Evolutionary conservation across 2,797 vertebrate species (phyloP), one percentile per base, ranked within the genome.

Genomic region (Eutrigla gurnardus): DNA sequence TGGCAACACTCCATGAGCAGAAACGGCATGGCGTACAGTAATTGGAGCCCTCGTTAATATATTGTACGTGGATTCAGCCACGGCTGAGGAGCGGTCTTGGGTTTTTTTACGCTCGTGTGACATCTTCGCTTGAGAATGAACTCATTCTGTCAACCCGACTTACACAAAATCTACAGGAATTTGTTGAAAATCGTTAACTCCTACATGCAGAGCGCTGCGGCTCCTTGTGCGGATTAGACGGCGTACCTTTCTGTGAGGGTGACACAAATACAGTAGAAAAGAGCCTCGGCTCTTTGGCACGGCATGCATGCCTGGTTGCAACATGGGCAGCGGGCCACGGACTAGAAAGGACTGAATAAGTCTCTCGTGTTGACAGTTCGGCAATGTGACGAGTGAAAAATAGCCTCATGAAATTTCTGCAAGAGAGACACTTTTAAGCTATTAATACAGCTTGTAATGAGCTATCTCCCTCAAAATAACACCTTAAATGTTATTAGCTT

Each of bases 381-480:
- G 61, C 72, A 80, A 84, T 82, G 66, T 71, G 75, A 80, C 59
- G 59, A 75, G 73, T 57, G 61, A 70, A 77, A 75, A 70, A 82
- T 75, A 77, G 40, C 67, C 63, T 64, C 61, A 46, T 35, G 39
- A 42, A 70, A 69, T 54, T 74, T 73, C 63, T 83, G 76, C 73
- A 73, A 64, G 70, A 33, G 25, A 62, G 77, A 70, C 70, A 75
- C 77, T 88, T 88, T 80, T 49, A 66, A 64, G 78, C 74, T 70
- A 82, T 79, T 84, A 86, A 81, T 70, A 75, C 5, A 3, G 49
- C 72, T 59, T 64, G 78, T 85, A 87, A 83, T 83, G 61, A 86
- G 76, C 59, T 35, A 54, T 71, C 60, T 65, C 54, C 79, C 77
- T 73, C 65, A 74, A 82, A 80, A 81, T 77, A 83, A 58, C 80